Conservation (phyloP, 2,888 invertebrate species). For the Pseudococcus jackbeardsleyi region DNA sequence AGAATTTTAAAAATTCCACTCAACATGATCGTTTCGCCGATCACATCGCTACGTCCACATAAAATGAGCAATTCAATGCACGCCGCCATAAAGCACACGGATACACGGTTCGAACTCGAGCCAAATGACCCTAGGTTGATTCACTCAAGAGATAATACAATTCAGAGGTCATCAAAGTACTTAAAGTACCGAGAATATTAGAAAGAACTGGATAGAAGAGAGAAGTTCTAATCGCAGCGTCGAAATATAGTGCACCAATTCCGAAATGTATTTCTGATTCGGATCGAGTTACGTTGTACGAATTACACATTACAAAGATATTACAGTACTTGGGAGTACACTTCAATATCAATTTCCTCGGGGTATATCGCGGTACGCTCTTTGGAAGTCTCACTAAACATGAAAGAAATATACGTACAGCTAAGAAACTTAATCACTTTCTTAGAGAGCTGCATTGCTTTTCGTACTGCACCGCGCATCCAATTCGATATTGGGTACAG, state of each 20-base stretch:
- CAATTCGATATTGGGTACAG: background rate
- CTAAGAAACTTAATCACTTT: conserved; percentile 40
- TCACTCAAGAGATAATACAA: background rate
- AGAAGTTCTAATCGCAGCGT: background rate
- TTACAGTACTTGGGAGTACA: background rate
- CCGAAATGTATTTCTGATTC: background rate
- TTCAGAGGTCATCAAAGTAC: conserved; percentile 10
- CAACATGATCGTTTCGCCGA: background rate
- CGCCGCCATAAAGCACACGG: background rate
- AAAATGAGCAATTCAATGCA: background rate
- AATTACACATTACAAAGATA: conserved; percentile 16
- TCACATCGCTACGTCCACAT: background rate
- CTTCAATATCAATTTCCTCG: conserved; percentile 44
- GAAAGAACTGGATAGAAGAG: background rate
- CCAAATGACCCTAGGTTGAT: background rate
- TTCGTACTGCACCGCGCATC: background rate
- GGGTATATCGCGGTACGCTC: conserved; percentile 21
- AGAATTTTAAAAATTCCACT: background rate
- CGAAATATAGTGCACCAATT: background rate
- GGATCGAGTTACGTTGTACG: conserved; percentile 1
- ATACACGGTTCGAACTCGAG: background rate
- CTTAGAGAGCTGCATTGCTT: background rate
- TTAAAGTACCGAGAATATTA: background rate
- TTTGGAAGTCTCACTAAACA: background rate
- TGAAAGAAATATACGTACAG: conserved; percentile 27